Base-by-base conservation (phyloP, 2,888 invertebrate genomes). In the Syrphus vitripennis region DNA sequence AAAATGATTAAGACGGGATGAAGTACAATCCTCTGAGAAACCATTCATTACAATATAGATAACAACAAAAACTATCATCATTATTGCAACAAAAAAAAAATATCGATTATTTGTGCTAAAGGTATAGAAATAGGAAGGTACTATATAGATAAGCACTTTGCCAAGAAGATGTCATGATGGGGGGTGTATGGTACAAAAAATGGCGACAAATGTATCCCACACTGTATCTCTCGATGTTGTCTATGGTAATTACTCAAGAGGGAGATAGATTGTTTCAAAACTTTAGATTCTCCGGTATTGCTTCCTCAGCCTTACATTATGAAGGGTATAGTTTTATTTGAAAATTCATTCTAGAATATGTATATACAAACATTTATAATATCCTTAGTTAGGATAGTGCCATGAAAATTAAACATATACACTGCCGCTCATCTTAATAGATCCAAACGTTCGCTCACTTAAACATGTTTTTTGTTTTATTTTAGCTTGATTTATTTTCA, bases 111-210 rank as follows among this genome's bases (percentile, higher is more conserved):
- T 63, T 55, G 37, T 75, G 50, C 63, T 50, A 42, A 74, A 70
- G 31, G 31, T 31, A 31, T 7, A 0, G 5, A 50, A 12, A 19
- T 14, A 50, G 6, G 29, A 3, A 0, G 0, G 19, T 3, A 19
- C 14, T 50, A 26, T 34, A 57, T 70, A 83, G 72, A 74, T 74
- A 83, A 83, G 59, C 57, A 65, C 75, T 48, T 48, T 83, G 83
- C 83, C 83, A 83, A 83, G 65, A 63, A 50, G 74, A 65, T 79
- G 83, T 79, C 65, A 42, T 40, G 42, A n/a, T n/a, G n/a, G n/a
- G n/a, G 57, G 34, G 14, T 10, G 19, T 6, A 9, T 42, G 40
- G 26, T 42, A 61, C 48, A 67, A 53, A 53, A 34, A 74, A 78
- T 63, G 67, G 61, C 61, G 83, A 72, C 59, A 83, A 74, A 83